Evolutionary conservation across 2,888 invertebrate species (phyloP).

Genomic region (Neelides folsomi): DNA sequence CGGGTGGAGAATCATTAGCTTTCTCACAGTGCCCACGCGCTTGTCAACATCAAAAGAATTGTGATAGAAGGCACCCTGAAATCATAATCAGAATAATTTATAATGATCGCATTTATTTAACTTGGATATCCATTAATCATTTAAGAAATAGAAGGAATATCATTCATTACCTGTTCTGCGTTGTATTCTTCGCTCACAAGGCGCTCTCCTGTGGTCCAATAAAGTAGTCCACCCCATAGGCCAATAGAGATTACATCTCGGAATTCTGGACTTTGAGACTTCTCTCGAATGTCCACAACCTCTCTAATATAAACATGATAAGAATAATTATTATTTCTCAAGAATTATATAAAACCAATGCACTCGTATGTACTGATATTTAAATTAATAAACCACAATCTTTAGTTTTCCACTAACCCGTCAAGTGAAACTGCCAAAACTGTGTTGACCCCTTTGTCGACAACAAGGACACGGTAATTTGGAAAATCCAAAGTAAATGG

Average conservation of each 20-base stretch:
- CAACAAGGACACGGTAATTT: slow-evolving; percentile 63
- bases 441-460: slow-evolving; percentile 59
- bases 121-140: too few relatives aligned
- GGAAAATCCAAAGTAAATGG: slow-evolving; percentile 71
- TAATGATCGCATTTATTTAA: too few relatives aligned
- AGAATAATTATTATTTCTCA: slow-evolving; percentile 1
- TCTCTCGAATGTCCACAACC: slow-evolving; percentile 53
- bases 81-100: too few relatives aligned
- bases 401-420: slow-evolving; percentile 9
- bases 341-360: neutral
- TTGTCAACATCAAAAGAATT: slow-evolving; percentile 48
- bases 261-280: slow-evolving; percentile 62
- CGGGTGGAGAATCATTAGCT: slow-evolving; percentile 48
- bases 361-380: neutral
- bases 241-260: slow-evolving; percentile 60
- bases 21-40: slow-evolving; percentile 42
- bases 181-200: slow-evolving; percentile 68
- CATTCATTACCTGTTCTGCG: slow-evolving; percentile 36
- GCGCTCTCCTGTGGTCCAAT: slow-evolving; percentile 62
- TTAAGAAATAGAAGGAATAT: too few relatives aligned
- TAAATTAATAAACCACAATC: neutral
- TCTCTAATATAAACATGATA: slow-evolving; percentile 44
- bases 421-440: slow-evolving; percentile 68
- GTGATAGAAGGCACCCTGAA: slow-evolving; percentile 58
- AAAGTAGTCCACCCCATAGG: slow-evolving; percentile 61